These are phyloP conservation scores for Nothocercus julius DNA, from an alignment of 2,113 vertebrate species.

Conservation along the genomic window DNA sequence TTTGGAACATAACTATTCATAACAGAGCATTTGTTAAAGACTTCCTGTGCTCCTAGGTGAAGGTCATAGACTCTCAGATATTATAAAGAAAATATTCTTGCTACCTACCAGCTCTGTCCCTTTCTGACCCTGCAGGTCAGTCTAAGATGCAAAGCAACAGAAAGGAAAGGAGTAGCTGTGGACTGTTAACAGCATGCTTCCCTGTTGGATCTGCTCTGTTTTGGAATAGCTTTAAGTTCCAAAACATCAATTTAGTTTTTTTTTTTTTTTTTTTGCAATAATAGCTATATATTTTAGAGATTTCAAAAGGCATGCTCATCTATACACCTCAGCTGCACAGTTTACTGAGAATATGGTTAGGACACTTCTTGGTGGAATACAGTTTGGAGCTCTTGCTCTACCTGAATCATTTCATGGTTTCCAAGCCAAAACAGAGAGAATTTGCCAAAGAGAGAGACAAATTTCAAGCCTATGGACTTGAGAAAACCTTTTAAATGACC, in stretches of 20 bases:
- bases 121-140: neutral
- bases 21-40: neutral
- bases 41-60: neutral
- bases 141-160: neutral
- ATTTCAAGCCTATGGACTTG: neutral
- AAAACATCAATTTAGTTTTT: neutral
- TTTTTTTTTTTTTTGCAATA: neutral
- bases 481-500: neutral
- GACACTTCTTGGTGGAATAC: neutral
- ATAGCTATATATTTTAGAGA: neutral
- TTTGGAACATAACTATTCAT: neutral
- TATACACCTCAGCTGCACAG: neutral
- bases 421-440: neutral
- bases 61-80: neutral
- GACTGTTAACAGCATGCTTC: neutral
- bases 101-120: no score
- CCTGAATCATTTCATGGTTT: neutral
- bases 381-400: neutral
- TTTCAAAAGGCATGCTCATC: neutral
- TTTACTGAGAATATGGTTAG: neutral
- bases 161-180: accelerated
- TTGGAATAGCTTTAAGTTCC: neutral
- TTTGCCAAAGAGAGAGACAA: neutral
- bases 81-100: no score
- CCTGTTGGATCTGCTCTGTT: neutral